Conservation (phyloP, 2,888 invertebrate genomes). For the Ariolimax columbianus region DNA sequence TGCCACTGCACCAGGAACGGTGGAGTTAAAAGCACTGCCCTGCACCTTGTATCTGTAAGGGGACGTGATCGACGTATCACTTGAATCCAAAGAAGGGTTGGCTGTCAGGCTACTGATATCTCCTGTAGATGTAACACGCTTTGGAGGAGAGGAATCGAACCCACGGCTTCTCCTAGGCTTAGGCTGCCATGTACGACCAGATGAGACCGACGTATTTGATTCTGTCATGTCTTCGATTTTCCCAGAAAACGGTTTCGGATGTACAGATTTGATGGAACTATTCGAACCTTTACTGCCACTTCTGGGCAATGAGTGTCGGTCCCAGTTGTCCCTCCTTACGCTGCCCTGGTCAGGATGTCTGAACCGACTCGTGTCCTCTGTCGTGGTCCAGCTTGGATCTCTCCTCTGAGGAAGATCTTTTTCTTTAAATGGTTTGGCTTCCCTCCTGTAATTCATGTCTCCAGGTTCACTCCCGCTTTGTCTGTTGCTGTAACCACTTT, state of each 20-base stretch:
- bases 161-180: background rate
- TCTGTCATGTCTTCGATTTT: background rate
- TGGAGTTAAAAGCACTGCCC: constrained; percentile 48
- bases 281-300: background rate
- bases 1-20: constrained; percentile 22
- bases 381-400: background rate
- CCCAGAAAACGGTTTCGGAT: background rate
- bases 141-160: background rate
- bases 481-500: background rate
- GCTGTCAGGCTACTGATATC: background rate
- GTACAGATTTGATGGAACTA: background rate
- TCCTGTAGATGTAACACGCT: background rate
- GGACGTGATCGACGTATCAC: background rate
- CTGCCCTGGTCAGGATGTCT: background rate
- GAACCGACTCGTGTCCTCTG: background rate
- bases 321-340: background rate
- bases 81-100: background rate
- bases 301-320: background rate
- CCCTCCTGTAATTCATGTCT: background rate
- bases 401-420: background rate
- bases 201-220: background rate
- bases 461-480: background rate
- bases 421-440: background rate
- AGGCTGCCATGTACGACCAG: constrained; percentile 36
- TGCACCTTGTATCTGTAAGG: constrained; percentile 35